A percentile compares a stretch with the other conserved stretches of the same genome.
phyloP scores from a whole-genome alignment of 1,140 invertebrate species.

The Battus philenor region DNA sequence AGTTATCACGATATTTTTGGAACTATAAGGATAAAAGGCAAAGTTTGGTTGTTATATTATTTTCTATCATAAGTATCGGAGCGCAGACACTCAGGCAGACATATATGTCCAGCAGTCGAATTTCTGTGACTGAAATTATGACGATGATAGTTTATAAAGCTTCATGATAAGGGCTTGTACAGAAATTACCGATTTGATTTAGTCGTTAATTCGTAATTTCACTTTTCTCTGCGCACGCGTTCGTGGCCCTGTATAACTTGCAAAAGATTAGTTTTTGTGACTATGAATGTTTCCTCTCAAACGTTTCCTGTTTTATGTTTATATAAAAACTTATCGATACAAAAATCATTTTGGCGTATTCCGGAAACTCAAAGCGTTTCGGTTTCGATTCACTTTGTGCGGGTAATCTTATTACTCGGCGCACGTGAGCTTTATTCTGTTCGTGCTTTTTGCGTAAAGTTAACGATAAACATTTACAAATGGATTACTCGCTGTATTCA shows the following conservation, averaged over 20 bases:
- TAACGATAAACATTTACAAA: constrained; percentile 38
- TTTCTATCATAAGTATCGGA: no score
- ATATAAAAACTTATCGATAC: constrained; percentile 29
- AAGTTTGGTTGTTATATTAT: no score
- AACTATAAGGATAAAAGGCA: no score
- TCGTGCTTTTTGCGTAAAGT: constrained; percentile 58
- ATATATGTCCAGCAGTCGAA: no score
- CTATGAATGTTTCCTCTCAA: constrained; percentile 24
- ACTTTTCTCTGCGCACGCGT: no score
- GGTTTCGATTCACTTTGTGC: constrained; percentile 44
- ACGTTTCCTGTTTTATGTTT: constrained; percentile 44
- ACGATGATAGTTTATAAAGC: no score
- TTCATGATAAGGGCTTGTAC: no score
- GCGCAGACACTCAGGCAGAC: no score
- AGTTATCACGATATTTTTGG: no score
- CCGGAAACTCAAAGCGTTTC: constrained; percentile 51
- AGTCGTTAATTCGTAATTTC: no score
- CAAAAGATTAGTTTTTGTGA: constrained; percentile 36
- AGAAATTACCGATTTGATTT: no score
- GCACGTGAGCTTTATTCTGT: constrained; percentile 60
- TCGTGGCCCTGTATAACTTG: constrained; percentile 29
- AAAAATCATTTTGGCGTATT: constrained; percentile 43
- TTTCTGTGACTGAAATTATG: no score
- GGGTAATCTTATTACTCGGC: constrained; percentile 51
- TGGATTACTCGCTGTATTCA: constrained; percentile 19